Conservation (phyloP, 2,113 vertebrate species). For the Apteryx mantelli region DNA sequence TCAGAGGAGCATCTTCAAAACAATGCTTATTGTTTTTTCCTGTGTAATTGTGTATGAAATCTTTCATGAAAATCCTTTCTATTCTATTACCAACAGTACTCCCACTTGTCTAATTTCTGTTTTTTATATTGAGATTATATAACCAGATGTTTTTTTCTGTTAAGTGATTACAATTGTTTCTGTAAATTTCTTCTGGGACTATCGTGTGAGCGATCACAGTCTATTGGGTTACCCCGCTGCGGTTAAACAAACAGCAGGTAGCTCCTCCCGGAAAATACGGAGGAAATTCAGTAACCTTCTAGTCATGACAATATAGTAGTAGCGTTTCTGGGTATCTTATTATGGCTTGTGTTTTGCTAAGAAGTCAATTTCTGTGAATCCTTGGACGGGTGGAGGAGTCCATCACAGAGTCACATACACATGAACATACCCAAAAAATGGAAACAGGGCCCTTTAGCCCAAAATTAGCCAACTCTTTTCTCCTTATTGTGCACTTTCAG, state of each 20-base stretch:
- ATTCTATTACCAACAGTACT: neutral
- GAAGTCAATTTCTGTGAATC: neutral
- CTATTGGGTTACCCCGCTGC: neutral
- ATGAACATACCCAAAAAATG: neutral
- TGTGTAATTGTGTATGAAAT: neutral
- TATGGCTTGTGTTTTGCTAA: neutral
- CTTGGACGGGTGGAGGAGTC: neutral
- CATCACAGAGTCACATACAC: too few relatives aligned
- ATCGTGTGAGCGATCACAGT: neutral
- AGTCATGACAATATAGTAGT: neutral
- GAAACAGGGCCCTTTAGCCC: neutral
- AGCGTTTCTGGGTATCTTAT: neutral
- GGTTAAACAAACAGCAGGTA: constrained; percentile 25
- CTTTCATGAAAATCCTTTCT: neutral
- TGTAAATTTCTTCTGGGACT: constrained; percentile 12
- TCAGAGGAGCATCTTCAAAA: neutral
- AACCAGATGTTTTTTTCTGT: constrained; percentile 10
- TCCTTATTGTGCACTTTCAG: neutral
- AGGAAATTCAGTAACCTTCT: neutral
- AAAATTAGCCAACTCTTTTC: neutral
- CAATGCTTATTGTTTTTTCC: neutral
- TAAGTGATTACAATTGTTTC: neutral
- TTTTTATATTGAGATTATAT: neutral
- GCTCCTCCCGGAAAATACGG: neutral
- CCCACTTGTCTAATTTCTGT: neutral